A percentile compares a stretch with the other conserved stretches of the same genome.
Conservation (phyloP, 1,140 invertebrate species). For the Drosophila leontia region DNA sequence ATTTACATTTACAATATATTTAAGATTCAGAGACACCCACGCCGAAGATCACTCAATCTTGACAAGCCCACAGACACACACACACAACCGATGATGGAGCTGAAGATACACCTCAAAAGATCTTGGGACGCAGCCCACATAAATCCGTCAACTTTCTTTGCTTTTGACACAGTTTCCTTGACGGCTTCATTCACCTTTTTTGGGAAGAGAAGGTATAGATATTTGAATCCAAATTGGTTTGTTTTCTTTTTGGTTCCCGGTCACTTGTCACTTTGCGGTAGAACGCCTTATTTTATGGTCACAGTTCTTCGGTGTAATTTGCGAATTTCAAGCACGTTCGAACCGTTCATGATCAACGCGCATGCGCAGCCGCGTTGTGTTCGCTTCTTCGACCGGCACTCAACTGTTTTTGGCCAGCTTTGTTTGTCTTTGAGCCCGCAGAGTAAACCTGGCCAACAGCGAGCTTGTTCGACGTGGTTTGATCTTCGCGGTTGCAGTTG, state of each 20-base stretch:
- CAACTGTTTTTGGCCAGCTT: constrained; percentile 36
- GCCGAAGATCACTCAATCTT: constrained; percentile 27
- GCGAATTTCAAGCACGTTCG: constrained; percentile 71
- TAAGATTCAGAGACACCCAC: constrained; percentile 57
- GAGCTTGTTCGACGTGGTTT: constrained; percentile 44
- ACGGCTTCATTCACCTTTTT: constrained; percentile 70
- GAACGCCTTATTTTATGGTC: constrained; percentile 23
- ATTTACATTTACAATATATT: constrained; percentile 24
- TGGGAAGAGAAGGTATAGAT: constrained; percentile 12
- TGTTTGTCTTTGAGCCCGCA: constrained; percentile 26
- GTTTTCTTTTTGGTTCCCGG: constrained; percentile 6
- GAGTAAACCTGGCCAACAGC: constrained; percentile 14
- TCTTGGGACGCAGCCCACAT: constrained; percentile 40
- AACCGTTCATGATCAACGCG: constrained; percentile 57
- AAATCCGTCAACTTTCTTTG: constrained; percentile 61
- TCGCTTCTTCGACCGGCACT: constrained; percentile 47
- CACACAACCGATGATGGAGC: constrained; percentile 12
- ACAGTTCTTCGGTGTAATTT: constrained; percentile 39
- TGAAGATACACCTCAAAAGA: constrained; percentile 32
- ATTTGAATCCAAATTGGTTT: constrained; percentile 23
- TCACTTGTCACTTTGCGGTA: constrained; percentile 48
- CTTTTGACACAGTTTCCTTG: constrained; percentile 67
- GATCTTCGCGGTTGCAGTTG: constrained; percentile 25
- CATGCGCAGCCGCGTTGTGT: constrained; percentile 60
- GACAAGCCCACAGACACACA: constrained; percentile 42